A percentile compares a stretch with the other conserved stretches of the same genome.
Evolutionary conservation across 2,888 invertebrate genomes (phyloP).

Genomic region (Rhagonycha lutea): DNA sequence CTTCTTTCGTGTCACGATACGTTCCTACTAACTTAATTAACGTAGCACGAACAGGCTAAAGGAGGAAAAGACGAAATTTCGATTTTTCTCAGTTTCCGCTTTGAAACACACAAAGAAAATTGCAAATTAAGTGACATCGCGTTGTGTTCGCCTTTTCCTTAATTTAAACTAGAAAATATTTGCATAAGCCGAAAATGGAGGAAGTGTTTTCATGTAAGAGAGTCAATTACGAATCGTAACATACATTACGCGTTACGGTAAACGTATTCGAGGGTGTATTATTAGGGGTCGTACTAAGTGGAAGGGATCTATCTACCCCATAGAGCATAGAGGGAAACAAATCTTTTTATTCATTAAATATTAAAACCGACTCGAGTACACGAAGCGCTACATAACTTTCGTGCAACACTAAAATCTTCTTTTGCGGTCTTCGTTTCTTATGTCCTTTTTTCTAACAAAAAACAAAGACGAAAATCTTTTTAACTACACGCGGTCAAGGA

Average conservation of each 20-base stretch:
- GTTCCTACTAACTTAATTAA: not conserved
- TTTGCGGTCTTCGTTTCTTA: not conserved
- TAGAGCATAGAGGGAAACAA: slow-evolving; percentile 32
- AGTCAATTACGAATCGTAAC: slow-evolving; percentile 14
- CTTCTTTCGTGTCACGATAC: not conserved
- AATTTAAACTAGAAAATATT: not conserved
- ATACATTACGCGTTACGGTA: not conserved
- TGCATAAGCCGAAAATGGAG: not conserved
- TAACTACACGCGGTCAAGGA: not conserved
- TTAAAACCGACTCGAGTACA: slow-evolving; percentile 32
- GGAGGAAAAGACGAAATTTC: not conserved
- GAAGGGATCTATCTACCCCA: slow-evolving; percentile 16
- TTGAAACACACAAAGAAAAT: not conserved
- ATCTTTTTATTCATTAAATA: slow-evolving; percentile 38
- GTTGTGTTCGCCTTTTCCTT: not conserved
- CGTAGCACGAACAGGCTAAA: not conserved
- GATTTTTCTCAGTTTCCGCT: not conserved
- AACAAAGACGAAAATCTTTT: not conserved
- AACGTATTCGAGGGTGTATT: slow-evolving; percentile 7
- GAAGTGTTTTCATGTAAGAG: not conserved
- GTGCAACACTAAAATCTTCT: not conserved
- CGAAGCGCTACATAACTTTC: slow-evolving; percentile 23
- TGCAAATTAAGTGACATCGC: not conserved
- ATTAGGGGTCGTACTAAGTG: slow-evolving; percentile 10
- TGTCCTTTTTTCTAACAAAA: not conserved